phyloP scores from a whole-genome alignment of 2,888 invertebrate species.

The Napeogenes sylphis region DNA sequence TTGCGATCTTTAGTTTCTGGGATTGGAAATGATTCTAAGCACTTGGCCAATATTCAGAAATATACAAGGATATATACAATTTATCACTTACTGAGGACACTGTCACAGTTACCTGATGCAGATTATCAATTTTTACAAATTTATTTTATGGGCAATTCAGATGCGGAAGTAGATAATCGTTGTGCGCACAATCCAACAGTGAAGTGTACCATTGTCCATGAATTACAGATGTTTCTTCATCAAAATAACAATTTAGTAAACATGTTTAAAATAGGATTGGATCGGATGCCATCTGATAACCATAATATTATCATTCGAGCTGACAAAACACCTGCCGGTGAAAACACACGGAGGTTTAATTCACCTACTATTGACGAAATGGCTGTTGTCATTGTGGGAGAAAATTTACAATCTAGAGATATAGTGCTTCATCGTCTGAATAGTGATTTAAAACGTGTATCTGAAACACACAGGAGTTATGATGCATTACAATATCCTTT shows the following conservation, averaged over 20 bases:
- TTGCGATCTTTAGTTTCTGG: no score
- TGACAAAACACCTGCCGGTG: constrained; percentile 30
- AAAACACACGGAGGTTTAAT: constrained; percentile 19
- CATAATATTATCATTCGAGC: constrained; percentile 35
- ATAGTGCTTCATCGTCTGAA: constrained; percentile 24
- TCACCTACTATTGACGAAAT: constrained; percentile 25
- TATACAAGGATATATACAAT: constrained; percentile 8
- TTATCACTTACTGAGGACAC: not conserved
- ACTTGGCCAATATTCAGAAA: no score
- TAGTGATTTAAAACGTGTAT: constrained; percentile 21
- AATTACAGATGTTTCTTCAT: constrained; percentile 36
- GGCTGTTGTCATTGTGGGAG: constrained; percentile 24
- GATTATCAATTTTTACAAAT: constrained; percentile 4
- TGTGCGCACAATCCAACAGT: constrained; percentile 23
- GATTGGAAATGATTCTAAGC: no score
- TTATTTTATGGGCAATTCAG: constrained; percentile 6
- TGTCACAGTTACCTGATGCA: constrained; percentile 6
- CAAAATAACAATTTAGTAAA: constrained; percentile 34
- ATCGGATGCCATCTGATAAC: constrained; percentile 33
- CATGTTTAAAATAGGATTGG: constrained; percentile 35
- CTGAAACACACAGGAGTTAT: constrained; percentile 20
- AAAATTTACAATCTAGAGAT: constrained; percentile 29
- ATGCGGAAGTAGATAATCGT: no score
- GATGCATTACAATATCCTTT: constrained; percentile 8
- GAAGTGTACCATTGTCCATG: constrained; percentile 35